phyloP scores from a whole-genome alignment of 2,888 invertebrate species.

The Perizoma affinitatum region DNA sequence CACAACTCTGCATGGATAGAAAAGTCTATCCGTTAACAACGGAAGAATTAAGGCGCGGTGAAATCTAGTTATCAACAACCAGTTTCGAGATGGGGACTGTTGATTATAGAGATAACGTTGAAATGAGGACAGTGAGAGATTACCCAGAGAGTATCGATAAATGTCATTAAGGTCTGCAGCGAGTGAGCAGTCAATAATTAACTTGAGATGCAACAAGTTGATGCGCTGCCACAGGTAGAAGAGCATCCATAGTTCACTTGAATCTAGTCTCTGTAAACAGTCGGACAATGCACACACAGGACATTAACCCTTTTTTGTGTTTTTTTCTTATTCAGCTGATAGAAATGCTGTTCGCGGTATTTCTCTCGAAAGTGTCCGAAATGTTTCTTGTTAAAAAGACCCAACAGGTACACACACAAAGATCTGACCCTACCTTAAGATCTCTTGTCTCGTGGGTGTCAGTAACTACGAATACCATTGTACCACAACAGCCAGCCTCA shows the following conservation, averaged over 20 bases:
- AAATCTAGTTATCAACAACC: constrained; percentile 33
- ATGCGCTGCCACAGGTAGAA: constrained; percentile 14
- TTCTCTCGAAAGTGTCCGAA: too few relatives aligned
- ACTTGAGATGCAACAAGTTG: constrained; percentile 36
- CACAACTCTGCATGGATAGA: not conserved
- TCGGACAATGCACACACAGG: too few relatives aligned
- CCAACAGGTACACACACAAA: too few relatives aligned
- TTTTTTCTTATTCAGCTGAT: too few relatives aligned
- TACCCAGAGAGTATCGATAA: constrained; percentile 28
- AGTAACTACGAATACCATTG: too few relatives aligned
- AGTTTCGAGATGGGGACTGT: constrained; percentile 24
- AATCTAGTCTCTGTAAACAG: not conserved
- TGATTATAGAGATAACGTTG: constrained; percentile 35
- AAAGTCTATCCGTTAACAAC: not conserved
- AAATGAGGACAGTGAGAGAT: constrained; percentile 36
- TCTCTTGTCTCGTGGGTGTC: too few relatives aligned
- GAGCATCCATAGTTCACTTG: constrained; percentile 6
- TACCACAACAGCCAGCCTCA: too few relatives aligned
- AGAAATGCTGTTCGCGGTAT: too few relatives aligned
- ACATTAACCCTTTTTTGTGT: too few relatives aligned
- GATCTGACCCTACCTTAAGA: too few relatives aligned
- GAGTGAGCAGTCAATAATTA: constrained; percentile 42
- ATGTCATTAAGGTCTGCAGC: constrained; percentile 33
- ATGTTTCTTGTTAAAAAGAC: too few relatives aligned
- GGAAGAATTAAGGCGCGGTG: constrained; percentile 16